phyloP scores from a whole-genome alignment of 1,140 invertebrate species.

The Drosophila nannoptera region DNA sequence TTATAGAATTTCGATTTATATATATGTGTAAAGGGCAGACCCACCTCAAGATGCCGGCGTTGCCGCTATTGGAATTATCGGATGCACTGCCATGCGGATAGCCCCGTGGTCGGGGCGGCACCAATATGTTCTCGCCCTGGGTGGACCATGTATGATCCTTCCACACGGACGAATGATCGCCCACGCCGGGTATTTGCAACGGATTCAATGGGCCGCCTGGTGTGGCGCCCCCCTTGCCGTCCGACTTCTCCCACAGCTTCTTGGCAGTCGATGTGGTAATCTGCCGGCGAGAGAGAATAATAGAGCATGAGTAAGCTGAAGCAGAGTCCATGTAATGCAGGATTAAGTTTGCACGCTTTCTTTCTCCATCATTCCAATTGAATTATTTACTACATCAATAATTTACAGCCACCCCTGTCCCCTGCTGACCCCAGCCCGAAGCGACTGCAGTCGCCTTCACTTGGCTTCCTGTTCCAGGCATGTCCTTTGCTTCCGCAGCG shows the following conservation, averaged over 20 bases:
- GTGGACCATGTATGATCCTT: constrained; percentile 79
- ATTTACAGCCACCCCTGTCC: constrained; percentile 13
- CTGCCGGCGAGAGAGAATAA: constrained; percentile 39
- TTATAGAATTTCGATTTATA: not conserved
- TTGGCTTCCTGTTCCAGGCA: constrained; percentile 4
- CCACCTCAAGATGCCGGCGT: constrained; percentile 78
- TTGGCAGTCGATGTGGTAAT: constrained; percentile 79
- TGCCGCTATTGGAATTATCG: constrained; percentile 71
- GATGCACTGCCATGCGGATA: constrained; percentile 72
- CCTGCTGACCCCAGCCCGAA: not conserved
- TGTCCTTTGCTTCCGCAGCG: constrained; percentile 6
- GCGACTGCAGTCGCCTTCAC: not conserved
- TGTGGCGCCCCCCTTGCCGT: constrained; percentile 68
- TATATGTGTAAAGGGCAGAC: too few relatives aligned
- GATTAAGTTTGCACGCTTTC: constrained; percentile 13
- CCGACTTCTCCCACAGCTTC: constrained; percentile 79
- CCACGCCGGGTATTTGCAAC: constrained; percentile 75
- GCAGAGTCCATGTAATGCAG: not conserved
- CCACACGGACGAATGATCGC: constrained; percentile 76
- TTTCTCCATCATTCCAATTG: constrained; percentile 14
- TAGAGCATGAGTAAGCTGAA: constrained; percentile 9
- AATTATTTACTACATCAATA: constrained; percentile 46
- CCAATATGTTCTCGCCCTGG: constrained; percentile 76
- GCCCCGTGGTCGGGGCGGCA: constrained; percentile 64
- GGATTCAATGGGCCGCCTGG: constrained; percentile 74